These are phyloP conservation scores for Callipepla californica DNA, from an alignment of 2,113 vertebrate genomes.

Conservation along the genomic window DNA sequence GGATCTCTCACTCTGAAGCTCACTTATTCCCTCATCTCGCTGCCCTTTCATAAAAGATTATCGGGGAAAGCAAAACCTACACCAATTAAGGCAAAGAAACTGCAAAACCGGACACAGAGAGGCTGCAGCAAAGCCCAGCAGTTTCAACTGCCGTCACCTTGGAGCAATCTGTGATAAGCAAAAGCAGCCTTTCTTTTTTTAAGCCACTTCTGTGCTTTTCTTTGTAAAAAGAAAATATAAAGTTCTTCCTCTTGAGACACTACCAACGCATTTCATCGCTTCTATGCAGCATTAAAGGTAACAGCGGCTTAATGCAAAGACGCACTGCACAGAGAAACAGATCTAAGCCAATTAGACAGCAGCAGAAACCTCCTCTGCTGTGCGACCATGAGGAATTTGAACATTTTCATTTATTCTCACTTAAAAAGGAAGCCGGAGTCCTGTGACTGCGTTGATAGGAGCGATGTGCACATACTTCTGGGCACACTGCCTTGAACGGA, in stretches of 20 bases:
- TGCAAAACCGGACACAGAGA: background rate
- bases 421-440: slow-evolving; percentile 52
- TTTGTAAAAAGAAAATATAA: background rate
- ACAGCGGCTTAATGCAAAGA: slow-evolving; percentile 3
- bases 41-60: slow-evolving; percentile 26
- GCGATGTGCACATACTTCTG: slow-evolving; percentile 32
- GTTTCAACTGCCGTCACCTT: background rate
- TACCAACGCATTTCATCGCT: background rate
- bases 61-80: slow-evolving; percentile 20
- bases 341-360: slow-evolving; percentile 32
- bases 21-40: background rate
- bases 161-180: background rate
- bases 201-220: background rate
- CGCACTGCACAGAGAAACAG: background rate
- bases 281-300: slow-evolving; percentile 31
- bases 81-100: slow-evolving; percentile 12
- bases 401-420: slow-evolving; percentile 49
- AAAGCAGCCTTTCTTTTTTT: background rate
- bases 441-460: slow-evolving; percentile 66
- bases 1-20: background rate
- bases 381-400: slow-evolving; percentile 11
- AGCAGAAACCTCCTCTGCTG: background rate
- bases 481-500: slow-evolving; percentile 54
- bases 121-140: background rate
- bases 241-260: background rate